Percentiles rank a stretch among this genome's conserved stretches.
Conservation (phyloP, 2,113 vertebrate species). For the Pachyramphus minor region DNA sequence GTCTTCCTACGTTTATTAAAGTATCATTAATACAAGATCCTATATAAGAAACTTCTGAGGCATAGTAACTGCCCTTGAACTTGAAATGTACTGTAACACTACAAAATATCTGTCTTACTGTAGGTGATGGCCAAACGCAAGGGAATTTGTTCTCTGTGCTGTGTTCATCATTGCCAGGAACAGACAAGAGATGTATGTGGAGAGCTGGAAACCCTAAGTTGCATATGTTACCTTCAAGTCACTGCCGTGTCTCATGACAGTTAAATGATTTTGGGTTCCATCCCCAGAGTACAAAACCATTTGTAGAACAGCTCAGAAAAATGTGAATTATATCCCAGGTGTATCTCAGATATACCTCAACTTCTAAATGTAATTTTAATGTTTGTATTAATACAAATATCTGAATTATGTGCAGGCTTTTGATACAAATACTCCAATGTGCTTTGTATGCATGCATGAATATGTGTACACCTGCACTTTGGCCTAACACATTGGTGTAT, state of each 20-base stretch:
- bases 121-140: neutral
- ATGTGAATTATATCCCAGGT: neutral
- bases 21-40: neutral
- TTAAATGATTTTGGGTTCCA: neutral
- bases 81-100: neutral
- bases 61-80: neutral
- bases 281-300: neutral
- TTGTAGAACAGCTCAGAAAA: neutral
- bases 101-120: neutral
- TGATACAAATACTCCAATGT: fast-evolving
- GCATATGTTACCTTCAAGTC: fast-evolving
- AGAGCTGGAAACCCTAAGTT: neutral
- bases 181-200: neutral
- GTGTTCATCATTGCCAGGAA: neutral
- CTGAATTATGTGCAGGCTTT: neutral
- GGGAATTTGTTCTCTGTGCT: neutral
- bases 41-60: neutral
- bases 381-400: neutral
- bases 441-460: neutral
- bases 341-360: neutral
- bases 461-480: neutral
- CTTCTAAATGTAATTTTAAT: neutral
- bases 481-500: neutral
- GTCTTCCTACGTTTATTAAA: neutral
- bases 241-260: neutral